A percentile compares a stretch with the other conserved stretches of the same genome.
phyloP scores from a whole-genome alignment of 2,888 invertebrate species.

The Xanthia togata region DNA sequence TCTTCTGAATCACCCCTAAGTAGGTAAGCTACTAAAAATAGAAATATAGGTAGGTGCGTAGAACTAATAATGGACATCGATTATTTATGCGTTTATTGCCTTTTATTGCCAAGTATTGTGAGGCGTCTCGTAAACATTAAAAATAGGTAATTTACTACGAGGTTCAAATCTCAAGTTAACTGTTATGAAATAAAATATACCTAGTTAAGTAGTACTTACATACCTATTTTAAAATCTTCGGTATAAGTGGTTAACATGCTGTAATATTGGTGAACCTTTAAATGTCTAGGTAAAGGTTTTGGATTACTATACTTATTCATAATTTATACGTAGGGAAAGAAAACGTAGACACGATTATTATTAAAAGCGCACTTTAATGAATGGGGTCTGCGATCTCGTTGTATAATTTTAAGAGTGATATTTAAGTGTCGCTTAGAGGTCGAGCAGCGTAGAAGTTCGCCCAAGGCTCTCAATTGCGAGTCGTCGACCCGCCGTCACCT shows the following conservation, averaged over 20 bases:
- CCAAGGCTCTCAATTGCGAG: constrained; percentile 86
- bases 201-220: neutral
- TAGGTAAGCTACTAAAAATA: constrained; percentile 29
- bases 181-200: constrained; percentile 17
- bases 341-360: constrained; percentile 22
- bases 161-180: neutral
- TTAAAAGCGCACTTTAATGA: constrained; percentile 47
- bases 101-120: constrained; percentile 24
- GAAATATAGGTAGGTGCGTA: constrained; percentile 12
- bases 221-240: neutral
- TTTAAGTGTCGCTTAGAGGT: constrained; percentile 85
- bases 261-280: constrained; percentile 1
- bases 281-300: neutral
- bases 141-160: constrained; percentile 22
- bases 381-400: constrained; percentile 54
- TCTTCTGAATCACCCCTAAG: constrained; percentile 31
- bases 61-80: constrained; percentile 25
- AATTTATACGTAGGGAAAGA: constrained; percentile 29
- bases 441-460: constrained; percentile 81
- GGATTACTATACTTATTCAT: constrained; percentile 25
- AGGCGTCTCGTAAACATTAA: constrained; percentile 11
- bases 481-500: constrained; percentile 89
- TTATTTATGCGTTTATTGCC: constrained; percentile 28
- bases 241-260: neutral
- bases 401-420: constrained; percentile 70